Evolutionary conservation across 2,888 invertebrate genomes (phyloP).

Genomic region (Ceriagrion tenellum): DNA sequence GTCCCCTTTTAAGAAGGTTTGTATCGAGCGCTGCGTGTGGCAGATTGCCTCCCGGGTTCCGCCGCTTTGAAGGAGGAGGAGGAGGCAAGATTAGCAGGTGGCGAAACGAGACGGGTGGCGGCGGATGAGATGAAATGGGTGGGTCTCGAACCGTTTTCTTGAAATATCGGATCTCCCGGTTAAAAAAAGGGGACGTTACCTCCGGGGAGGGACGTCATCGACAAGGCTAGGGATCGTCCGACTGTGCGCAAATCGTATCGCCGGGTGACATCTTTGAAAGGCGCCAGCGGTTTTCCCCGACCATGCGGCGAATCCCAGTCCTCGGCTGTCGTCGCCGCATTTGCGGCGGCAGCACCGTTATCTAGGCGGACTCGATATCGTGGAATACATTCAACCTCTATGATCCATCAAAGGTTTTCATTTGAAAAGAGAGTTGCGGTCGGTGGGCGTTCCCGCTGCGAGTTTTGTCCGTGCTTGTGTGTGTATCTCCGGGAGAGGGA

Average conservation of each 20-base stretch:
- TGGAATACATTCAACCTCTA: neutral
- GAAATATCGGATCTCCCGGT: neutral
- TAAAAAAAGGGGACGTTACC: neutral
- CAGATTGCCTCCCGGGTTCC: neutral
- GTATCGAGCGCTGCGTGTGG: neutral
- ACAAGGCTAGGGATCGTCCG: neutral
- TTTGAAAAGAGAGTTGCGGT: neutral
- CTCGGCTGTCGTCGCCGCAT: neutral
- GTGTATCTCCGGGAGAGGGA: neutral
- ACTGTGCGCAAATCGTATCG: neutral
- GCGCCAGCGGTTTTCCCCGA: neutral
- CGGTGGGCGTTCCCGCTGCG: neutral
- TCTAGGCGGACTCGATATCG: neutral
- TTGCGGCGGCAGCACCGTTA: neutral
- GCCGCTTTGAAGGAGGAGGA: neutral
- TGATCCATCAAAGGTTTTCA: neutral
- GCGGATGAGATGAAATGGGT: too few relatives aligned
- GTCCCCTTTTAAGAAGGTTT: too few relatives aligned
- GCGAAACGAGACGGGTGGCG: too few relatives aligned
- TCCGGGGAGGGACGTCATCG: neutral
- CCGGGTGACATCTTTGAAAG: neutral
- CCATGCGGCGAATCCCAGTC: neutral
- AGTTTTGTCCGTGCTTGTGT: neutral
- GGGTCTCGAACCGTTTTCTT: neutral
- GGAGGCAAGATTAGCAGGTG: too few relatives aligned